A percentile compares a stretch with the other conserved stretches of the same genome.
These are phyloP conservation scores for Venustoraphidia nigricollis DNA, from an alignment of 2,888 invertebrate species.

Conservation along the genomic window DNA sequence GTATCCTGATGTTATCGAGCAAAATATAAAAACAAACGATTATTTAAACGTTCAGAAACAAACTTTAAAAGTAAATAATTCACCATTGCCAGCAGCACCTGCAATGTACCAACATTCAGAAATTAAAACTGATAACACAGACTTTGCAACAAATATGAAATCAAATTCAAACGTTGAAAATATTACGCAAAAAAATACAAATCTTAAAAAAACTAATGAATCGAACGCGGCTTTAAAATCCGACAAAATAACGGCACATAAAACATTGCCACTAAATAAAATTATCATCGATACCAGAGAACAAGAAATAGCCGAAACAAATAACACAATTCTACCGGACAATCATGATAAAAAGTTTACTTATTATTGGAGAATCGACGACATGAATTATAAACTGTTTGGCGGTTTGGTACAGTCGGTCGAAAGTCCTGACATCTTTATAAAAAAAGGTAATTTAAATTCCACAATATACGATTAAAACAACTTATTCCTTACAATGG, in stretches of 20 bases:
- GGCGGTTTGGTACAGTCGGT: not conserved
- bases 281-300: conserved; percentile 6
- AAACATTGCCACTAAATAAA: conserved; percentile 2
- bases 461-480: no score
- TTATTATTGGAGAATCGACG: conserved; percentile 22
- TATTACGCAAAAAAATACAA: not conserved
- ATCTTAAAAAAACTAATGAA: not conserved
- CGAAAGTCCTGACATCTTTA: not conserved
- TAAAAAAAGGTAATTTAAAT: not conserved
- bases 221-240: not conserved
- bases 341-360: conserved; percentile 18
- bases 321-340: conserved; percentile 18
- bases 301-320: conserved; percentile 17
- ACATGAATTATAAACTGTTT: conserved; percentile 14
- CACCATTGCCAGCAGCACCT: not conserved
- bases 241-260: not conserved
- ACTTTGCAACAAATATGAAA: not conserved
- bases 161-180: not conserved
- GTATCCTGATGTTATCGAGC: not conserved
- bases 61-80: not conserved
- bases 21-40: conserved; percentile 1
- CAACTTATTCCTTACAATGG: no score
- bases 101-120: no score
- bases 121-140: no score
- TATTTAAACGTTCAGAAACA: not conserved